phyloP scores from a whole-genome alignment of 2,797 vertebrate genomes.

The Danio albolineatus region DNA sequence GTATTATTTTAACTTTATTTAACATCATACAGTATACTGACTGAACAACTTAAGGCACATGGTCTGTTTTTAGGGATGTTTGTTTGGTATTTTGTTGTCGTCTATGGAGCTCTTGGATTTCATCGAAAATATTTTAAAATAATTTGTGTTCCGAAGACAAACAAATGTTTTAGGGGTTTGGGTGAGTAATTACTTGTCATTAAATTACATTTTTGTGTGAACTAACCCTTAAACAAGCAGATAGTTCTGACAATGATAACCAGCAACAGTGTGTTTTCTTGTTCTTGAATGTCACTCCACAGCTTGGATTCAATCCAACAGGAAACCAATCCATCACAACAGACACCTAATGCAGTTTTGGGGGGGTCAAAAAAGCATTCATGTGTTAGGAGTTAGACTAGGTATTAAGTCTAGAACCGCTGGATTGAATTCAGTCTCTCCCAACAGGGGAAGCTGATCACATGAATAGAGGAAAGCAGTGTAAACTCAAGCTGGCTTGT shows the following conservation, averaged over 20 bases:
- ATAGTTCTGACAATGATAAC: slow-evolving; percentile 15
- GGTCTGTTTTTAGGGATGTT: too few relatives aligned
- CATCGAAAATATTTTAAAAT: too few relatives aligned
- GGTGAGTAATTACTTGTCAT: too few relatives aligned
- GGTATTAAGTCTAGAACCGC: slow-evolving; percentile 46
- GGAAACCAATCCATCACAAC: slow-evolving; percentile 25
- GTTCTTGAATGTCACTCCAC: slow-evolving; percentile 40
- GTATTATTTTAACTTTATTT: too few relatives aligned
- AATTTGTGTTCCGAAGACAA: too few relatives aligned
- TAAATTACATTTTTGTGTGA: too few relatives aligned
- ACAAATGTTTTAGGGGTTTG: too few relatives aligned
- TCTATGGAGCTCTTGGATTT: too few relatives aligned
- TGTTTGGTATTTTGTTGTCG: too few relatives aligned
- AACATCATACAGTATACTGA: too few relatives aligned
- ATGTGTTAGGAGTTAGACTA: slow-evolving; percentile 26
- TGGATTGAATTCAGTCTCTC: slow-evolving; percentile 65
- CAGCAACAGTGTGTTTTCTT: slow-evolving; percentile 30
- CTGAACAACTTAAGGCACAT: too few relatives aligned
- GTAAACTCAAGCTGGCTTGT: slow-evolving; percentile 69
- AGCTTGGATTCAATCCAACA: slow-evolving; percentile 57
- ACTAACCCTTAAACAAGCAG: too few relatives aligned
- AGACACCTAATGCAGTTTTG: slow-evolving; percentile 9
- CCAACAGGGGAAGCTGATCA: slow-evolving; percentile 65
- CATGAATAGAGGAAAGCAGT: slow-evolving; percentile 71
- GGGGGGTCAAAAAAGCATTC: not conserved